phyloP scores from a whole-genome alignment of 1,140 invertebrate species.

The Nasonia giraulti region DNA sequence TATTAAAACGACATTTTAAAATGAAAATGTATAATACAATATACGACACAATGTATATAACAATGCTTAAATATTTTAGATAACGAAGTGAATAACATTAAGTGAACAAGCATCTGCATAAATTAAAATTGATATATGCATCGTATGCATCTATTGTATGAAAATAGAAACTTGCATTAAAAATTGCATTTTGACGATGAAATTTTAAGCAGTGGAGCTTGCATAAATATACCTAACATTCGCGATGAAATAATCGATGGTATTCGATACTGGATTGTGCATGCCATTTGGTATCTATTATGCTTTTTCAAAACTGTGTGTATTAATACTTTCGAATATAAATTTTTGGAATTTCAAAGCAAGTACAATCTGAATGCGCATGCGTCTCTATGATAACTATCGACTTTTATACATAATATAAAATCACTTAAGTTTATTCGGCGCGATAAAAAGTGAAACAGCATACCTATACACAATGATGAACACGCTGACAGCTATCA shows the following conservation, averaged over 20 bases:
- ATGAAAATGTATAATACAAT: not conserved
- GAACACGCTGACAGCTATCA: not conserved
- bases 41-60: not conserved
- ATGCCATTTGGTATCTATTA: not conserved
- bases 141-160: not conserved
- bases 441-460: not conserved
- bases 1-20: no score
- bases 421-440: not conserved
- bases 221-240: not conserved
- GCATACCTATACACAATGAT: not conserved
- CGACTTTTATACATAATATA: not conserved
- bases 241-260: not conserved
- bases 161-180: not conserved
- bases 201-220: not conserved
- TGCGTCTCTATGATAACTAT: not conserved
- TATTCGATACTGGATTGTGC: not conserved
- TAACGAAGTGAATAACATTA: not conserved
- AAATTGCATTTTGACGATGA: not conserved
- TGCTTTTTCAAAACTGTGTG: not conserved
- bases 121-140: not conserved
- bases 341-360: not conserved
- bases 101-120: not conserved
- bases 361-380: not conserved
- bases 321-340: not conserved
- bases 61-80: not conserved